Percentiles rank a stretch among this genome's conserved stretches.
Conservation (phyloP, 2,797 vertebrate genomes). For the Gymnothorax javanicus region DNA sequence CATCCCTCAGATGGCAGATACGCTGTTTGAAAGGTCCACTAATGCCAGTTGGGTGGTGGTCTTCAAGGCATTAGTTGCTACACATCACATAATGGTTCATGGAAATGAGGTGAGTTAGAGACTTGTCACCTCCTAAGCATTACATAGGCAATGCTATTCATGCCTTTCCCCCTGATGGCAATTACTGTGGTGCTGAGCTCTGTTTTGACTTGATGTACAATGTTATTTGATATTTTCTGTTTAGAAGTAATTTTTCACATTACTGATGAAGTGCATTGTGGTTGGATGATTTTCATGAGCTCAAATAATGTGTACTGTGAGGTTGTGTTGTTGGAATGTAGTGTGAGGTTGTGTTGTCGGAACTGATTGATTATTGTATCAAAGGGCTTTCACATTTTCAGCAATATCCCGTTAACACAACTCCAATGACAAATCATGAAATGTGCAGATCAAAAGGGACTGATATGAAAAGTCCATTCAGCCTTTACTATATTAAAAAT, state of each 20-base stretch:
- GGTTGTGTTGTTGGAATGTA: background rate
- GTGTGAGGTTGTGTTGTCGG: too few relatives aligned
- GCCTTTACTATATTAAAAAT: too few relatives aligned
- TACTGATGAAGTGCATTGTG: background rate
- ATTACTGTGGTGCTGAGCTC: too few relatives aligned
- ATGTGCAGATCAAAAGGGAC: too few relatives aligned
- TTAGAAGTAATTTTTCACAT: background rate
- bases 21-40: constrained; percentile 92
- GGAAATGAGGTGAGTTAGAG: constrained; percentile 89
- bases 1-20: constrained; percentile 99
- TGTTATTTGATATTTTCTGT: too few relatives aligned
- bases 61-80: constrained; percentile 96
- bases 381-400: too few relatives aligned
- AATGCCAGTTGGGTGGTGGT: constrained; percentile 99
- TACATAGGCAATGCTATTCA: background rate
- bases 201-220: background rate
- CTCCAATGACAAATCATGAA: too few relatives aligned
- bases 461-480: too few relatives aligned
- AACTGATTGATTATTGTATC: too few relatives aligned
- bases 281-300: background rate
- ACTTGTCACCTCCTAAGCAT: background rate
- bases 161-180: background rate
- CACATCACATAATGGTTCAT: constrained; percentile 96
- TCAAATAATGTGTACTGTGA: constrained; percentile 19
- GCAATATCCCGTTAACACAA: too few relatives aligned